Conservation (phyloP, 2,888 invertebrate species). For the Drosophila rubida region DNA sequence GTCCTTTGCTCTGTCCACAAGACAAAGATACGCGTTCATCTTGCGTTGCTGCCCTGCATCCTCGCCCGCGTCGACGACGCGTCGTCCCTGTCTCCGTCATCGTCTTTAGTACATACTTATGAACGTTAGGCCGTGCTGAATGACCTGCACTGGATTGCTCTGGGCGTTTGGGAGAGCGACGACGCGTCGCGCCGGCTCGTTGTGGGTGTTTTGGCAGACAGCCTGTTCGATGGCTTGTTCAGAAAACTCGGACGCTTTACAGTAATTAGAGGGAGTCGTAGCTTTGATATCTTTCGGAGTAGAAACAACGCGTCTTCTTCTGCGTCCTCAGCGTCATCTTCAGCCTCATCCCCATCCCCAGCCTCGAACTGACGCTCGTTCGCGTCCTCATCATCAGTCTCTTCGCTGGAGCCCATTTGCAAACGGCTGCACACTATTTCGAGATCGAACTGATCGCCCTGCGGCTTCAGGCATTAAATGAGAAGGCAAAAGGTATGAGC, state of each 20-base stretch:
- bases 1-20: conserved; percentile 19
- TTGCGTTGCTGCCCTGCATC: not conserved
- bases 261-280: conserved; percentile 69
- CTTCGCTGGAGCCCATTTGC: conserved; percentile 58
- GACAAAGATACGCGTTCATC: conserved; percentile 29
- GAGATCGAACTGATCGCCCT: conserved; percentile 83
- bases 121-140: conserved; percentile 63
- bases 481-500: conserved; percentile 68
- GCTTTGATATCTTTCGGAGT: conserved; percentile 64
- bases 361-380: conserved; percentile 27
- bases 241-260: conserved; percentile 49
- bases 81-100: not conserved
- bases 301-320: conserved; percentile 47
- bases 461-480: conserved; percentile 66
- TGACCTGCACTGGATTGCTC: conserved; percentile 65
- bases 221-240: conserved; percentile 54
- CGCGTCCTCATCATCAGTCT: conserved; percentile 39
- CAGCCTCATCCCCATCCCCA: conserved; percentile 34
- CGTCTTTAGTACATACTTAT: conserved; percentile 24
- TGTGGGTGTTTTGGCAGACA: conserved; percentile 69
- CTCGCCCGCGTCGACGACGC: not conserved
- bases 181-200: conserved; percentile 56
- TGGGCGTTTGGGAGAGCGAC: conserved; percentile 52
- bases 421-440: conserved; percentile 75
- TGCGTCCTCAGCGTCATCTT: conserved; percentile 30